Percentiles rank a stretch among this genome's conserved stretches.
These are phyloP conservation scores for Psittacus erithacus DNA, from an alignment of 2,113 vertebrate species.

Conservation along the genomic window DNA sequence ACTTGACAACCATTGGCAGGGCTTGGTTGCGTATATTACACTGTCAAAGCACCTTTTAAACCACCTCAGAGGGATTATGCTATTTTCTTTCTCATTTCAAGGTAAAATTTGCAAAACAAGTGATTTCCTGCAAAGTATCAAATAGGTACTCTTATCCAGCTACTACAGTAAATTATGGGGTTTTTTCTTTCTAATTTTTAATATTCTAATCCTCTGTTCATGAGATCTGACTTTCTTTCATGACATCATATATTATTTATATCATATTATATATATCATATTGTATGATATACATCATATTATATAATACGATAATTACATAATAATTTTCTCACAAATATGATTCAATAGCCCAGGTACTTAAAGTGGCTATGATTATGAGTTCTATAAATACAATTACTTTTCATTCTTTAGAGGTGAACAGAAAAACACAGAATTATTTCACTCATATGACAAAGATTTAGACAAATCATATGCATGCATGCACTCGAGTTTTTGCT, in stretches of 20 bases:
- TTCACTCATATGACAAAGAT: background rate
- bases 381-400: background rate
- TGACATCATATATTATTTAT: background rate
- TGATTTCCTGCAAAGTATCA: background rate
- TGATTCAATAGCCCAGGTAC: background rate
- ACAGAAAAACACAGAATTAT: background rate
- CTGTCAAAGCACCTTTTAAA: slow-evolving; percentile 36
- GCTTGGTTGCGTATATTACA: background rate
- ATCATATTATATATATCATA: too few species aligned
- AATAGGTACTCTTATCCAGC: background rate
- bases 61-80: background rate
- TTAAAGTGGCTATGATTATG: background rate
- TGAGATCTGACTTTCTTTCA: background rate
- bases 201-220: background rate
- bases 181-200: background rate
- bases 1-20: slow-evolving; percentile 22
- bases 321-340: background rate
- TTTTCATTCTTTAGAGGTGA: background rate
- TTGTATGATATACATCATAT: too few species aligned
- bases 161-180: accelerated
- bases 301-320: background rate
- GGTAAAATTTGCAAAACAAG: background rate
- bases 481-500: background rate
- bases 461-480: background rate
- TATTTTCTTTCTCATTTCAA: background rate